These are phyloP conservation scores for Menidia menidia DNA, from an alignment of 2,797 vertebrate genomes.

Conservation along the genomic window DNA sequence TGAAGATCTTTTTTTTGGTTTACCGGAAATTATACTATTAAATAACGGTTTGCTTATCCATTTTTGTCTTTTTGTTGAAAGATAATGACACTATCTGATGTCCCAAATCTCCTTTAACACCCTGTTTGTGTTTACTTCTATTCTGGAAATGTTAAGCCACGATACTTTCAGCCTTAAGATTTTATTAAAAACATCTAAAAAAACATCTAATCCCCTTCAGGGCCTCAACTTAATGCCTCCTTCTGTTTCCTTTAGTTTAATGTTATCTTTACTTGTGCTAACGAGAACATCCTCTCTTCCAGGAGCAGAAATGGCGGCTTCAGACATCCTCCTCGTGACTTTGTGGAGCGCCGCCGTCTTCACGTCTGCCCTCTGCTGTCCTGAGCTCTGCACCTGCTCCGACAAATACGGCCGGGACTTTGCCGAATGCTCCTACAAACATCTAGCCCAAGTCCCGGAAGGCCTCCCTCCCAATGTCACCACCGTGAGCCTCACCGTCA, in stretches of 20 bases:
- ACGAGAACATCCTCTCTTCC: conserved; percentile 30
- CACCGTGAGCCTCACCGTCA: conserved; percentile 90
- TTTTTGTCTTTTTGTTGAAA: not conserved
- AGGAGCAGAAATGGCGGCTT: conserved; percentile 82
- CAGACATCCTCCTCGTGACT: conserved; percentile 66
- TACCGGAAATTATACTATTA: too few relatives aligned
- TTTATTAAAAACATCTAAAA: too few relatives aligned
- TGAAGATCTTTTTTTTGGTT: too few relatives aligned
- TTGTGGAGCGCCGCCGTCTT: conserved; percentile 68
- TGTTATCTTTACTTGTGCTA: not conserved
- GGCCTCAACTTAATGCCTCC: not conserved
- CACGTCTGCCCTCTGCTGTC: conserved; percentile 80
- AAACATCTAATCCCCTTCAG: not conserved
- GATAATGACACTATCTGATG: too few relatives aligned
- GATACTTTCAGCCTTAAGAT: too few relatives aligned
- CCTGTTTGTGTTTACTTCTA: too few relatives aligned
- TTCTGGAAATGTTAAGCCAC: too few relatives aligned
- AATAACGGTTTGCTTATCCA: too few relatives aligned
- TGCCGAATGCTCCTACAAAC: conserved; percentile 92
- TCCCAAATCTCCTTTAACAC: too few relatives aligned
- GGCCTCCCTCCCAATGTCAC: conserved; percentile 89
- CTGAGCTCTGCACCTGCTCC: conserved; percentile 87
- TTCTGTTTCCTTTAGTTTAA: not conserved
- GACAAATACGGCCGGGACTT: conserved; percentile 88
- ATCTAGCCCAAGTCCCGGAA: conserved; percentile 85